These are phyloP conservation scores for Hydrotaea cyrtoneurina DNA, from an alignment of 2,888 invertebrate species.

Conservation along the genomic window DNA sequence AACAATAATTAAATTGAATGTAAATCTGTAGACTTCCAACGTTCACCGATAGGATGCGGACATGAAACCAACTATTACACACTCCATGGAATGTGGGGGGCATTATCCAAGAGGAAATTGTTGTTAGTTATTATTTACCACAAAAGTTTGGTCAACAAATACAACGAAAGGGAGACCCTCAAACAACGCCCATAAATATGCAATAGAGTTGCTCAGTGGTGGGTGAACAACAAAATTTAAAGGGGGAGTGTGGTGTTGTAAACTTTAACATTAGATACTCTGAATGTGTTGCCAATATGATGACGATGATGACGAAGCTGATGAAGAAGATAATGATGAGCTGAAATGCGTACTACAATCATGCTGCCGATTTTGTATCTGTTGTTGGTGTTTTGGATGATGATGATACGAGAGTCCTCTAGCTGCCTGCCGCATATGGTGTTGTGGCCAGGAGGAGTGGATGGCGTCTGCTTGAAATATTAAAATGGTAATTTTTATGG, in stretches of 20 bases:
- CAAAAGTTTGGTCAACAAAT: slow-evolving; percentile 61
- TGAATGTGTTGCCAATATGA: not conserved
- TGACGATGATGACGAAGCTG: not conserved
- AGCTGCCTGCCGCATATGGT: no score
- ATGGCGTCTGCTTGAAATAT: slow-evolving; percentile 5
- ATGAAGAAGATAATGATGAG: no score
- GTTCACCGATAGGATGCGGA: not conserved
- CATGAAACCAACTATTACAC: slow-evolving; percentile 23
- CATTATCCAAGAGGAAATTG: slow-evolving; percentile 15
- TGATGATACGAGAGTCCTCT: slow-evolving; percentile 12
- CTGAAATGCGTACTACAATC: not conserved
- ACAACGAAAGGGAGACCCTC: not conserved
- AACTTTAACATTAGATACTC: slow-evolving; percentile 13
- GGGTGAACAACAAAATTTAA: no score
- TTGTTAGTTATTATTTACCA: slow-evolving; percentile 54
- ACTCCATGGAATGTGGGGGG: not conserved
- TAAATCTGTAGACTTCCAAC: not conserved
- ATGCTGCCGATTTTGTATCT: not conserved
- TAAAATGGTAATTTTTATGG: slow-evolving; percentile 56
- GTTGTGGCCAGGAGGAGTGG: not conserved
- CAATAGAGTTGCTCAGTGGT: not conserved
- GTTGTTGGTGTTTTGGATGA: slow-evolving; percentile 25
- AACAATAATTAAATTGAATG: not conserved
- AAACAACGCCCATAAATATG: slow-evolving; percentile 32
- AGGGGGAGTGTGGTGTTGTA: not conserved